Evolutionary conservation across 2,113 vertebrate genomes (phyloP).

Genomic region (Anolis carolinensis): DNA sequence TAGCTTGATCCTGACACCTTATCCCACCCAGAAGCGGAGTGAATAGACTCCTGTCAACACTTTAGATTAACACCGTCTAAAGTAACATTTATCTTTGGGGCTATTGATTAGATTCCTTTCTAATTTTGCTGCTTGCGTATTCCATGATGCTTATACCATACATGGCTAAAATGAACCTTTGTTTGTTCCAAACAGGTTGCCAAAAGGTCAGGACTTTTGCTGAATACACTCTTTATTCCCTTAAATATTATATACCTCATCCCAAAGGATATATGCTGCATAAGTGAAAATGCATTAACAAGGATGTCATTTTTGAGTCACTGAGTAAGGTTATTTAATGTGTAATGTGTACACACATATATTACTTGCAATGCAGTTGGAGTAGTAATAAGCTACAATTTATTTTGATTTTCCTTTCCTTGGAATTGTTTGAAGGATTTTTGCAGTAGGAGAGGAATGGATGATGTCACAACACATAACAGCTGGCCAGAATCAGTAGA

Average conservation of each 20-base stretch:
- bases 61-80: conserved; percentile 58
- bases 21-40: conserved; percentile 59
- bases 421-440: neutral
- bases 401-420: conserved; percentile 17
- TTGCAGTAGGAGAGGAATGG: too few species aligned
- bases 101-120: conserved; percentile 66
- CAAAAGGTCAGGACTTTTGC: conserved; percentile 52
- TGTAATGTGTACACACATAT: neutral
- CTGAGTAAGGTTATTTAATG: neutral
- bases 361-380: fast-evolving
- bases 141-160: conserved; percentile 44
- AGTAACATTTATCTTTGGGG: conserved; percentile 62
- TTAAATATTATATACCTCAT: conserved; percentile 31
- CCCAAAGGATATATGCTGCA: neutral
- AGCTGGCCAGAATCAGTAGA: neutral
- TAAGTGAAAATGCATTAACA: conserved; percentile 21
- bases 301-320: conserved; percentile 1
- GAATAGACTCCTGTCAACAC: conserved; percentile 65
- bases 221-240: conserved; percentile 16
- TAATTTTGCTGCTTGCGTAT: neutral
- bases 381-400: neutral
- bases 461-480: neutral
- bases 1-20: conserved; percentile 50
- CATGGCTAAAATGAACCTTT: conserved; percentile 59
- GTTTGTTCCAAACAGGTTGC: conserved; percentile 50